Evolutionary conservation across 2,888 invertebrate genomes (phyloP).

Genomic region (Tridacna crocea): DNA sequence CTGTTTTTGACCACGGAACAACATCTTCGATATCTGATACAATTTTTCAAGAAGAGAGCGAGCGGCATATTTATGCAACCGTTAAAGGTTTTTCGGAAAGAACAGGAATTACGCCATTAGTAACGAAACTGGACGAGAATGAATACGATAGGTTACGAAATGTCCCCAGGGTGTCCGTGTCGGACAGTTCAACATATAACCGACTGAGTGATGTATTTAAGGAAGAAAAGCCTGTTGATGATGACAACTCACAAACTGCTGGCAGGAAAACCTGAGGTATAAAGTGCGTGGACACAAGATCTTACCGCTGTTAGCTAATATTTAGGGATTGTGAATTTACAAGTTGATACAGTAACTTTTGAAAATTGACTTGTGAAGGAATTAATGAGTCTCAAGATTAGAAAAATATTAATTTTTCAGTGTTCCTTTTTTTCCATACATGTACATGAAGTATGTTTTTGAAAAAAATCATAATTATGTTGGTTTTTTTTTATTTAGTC

Average conservation of each 20-base stretch:
- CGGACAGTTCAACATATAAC: slow-evolving; percentile 7
- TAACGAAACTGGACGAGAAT: not conserved
- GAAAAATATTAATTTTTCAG: no score
- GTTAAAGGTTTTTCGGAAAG: not conserved
- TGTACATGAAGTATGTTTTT: no score
- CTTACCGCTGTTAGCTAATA: not conserved
- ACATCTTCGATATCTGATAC: not conserved
- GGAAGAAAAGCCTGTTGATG: not conserved
- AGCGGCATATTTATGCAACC: slow-evolving; percentile 10
- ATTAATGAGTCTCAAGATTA: no score
- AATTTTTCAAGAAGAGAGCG: not conserved
- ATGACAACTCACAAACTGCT: not conserved
- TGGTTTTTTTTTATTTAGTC: no score
- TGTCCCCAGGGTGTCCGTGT: slow-evolving; percentile 13
- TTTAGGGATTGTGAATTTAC: no score
- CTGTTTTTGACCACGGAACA: not conserved
- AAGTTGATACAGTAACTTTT: no score
- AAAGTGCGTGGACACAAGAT: not conserved
- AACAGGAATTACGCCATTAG: not conserved
- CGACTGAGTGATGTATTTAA: not conserved
- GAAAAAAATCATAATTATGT: no score
- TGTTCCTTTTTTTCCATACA: no score
- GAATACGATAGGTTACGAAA: slow-evolving; percentile 22
- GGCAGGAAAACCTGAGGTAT: not conserved
- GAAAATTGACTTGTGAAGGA: no score